A percentile compares a stretch with the other conserved stretches of the same genome.
These are phyloP conservation scores for Pyrgus malvae DNA, from an alignment of 2,888 invertebrate genomes.

Conservation along the genomic window DNA sequence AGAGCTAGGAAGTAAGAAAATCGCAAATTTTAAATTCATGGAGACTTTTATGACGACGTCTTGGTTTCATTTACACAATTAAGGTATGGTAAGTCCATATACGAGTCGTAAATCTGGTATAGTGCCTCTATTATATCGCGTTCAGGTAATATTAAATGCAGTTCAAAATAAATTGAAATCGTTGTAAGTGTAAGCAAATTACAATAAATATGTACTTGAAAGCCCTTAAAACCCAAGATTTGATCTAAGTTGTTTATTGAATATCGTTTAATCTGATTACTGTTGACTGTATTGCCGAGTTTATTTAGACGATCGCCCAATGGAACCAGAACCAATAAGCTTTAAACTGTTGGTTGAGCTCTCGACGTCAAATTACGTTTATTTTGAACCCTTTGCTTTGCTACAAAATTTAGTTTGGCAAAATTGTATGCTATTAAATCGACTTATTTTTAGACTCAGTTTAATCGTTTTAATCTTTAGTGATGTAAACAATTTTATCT, in stretches of 20 bases:
- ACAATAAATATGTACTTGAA: neutral
- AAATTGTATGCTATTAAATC: slow-evolving; percentile 1
- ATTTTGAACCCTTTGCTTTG: slow-evolving; percentile 14
- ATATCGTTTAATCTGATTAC: slow-evolving; percentile 13
- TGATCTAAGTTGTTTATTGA: slow-evolving; percentile 9
- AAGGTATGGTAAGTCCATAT: no score
- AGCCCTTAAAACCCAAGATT: neutral
- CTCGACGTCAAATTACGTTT: slow-evolving; percentile 16
- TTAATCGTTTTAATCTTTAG: no score
- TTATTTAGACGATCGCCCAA: slow-evolving; percentile 8
- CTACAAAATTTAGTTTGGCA: slow-evolving; percentile 3
- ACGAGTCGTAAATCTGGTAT: no score
- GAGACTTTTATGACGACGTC: no score
- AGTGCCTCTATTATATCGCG: no score
- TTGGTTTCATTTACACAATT: no score
- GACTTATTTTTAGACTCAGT: no score
- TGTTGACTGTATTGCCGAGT: slow-evolving; percentile 15
- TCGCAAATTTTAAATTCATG: neutral
- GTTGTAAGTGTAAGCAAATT: neutral
- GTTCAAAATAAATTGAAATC: neutral
- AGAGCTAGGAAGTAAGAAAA: slow-evolving; percentile 5
- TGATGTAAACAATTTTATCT: no score
- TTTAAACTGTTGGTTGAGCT: slow-evolving; percentile 18
- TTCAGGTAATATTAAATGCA: no score
- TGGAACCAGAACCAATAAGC: slow-evolving; percentile 20